A percentile compares a stretch with the other conserved stretches of the same genome.
Conservation (phyloP, 2,888 invertebrate species). For the Charanyca ferruginea region DNA sequence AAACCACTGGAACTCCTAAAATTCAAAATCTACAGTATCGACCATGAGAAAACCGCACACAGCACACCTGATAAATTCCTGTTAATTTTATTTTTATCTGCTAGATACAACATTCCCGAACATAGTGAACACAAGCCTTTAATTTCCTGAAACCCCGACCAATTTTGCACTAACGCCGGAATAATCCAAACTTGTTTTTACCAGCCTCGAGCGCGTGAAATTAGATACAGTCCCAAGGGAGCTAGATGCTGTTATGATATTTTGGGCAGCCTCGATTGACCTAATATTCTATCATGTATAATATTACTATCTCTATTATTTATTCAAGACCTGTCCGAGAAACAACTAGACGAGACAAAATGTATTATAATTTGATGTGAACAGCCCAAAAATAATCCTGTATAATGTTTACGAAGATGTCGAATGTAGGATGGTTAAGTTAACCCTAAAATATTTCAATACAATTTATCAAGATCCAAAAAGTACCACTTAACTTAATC, state of each 20-base stretch:
- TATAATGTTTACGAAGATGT: neutral
- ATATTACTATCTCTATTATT: slow-evolving; percentile 34
- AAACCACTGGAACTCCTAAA: too few relatives aligned
- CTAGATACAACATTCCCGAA: neutral
- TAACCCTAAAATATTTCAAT: neutral
- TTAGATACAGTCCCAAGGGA: slow-evolving; percentile 50
- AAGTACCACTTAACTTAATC: slow-evolving; percentile 8
- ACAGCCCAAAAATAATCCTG: neutral
- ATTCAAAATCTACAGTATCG: too few relatives aligned
- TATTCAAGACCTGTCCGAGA: slow-evolving; percentile 16
- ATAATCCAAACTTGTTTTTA: slow-evolving; percentile 49
- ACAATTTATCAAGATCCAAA: slow-evolving; percentile 1
- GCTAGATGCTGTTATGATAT: slow-evolving; percentile 52
- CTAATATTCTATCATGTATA: slow-evolving; percentile 48
- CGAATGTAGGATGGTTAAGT: neutral
- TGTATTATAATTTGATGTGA: slow-evolving; percentile 9
- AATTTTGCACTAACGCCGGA: slow-evolving; percentile 35
- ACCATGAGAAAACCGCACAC: neutral
- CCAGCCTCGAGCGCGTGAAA: slow-evolving; percentile 48
- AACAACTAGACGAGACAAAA: slow-evolving; percentile 17
- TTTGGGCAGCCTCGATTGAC: slow-evolving; percentile 36
- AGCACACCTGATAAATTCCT: neutral
- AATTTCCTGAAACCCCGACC: slow-evolving; percentile 16
- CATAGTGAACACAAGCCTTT: slow-evolving; percentile 3
- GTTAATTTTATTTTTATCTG: slow-evolving; percentile 2